Conservation (phyloP, 2,797 vertebrate genomes). For the Argyrosomus regius region DNA sequence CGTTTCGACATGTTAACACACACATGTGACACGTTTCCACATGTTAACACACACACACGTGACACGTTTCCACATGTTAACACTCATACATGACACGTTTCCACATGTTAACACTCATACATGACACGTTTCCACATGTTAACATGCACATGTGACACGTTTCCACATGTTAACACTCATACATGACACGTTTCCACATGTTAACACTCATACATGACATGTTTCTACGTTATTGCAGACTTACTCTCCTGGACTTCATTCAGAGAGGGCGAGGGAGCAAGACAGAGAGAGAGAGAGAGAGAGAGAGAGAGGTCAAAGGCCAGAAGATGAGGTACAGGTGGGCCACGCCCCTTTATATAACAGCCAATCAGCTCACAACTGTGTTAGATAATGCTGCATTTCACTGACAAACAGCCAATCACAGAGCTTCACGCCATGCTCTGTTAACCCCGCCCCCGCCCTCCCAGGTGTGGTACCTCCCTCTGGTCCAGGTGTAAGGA, state of each 20-base stretch:
- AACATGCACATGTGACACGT: too few species aligned
- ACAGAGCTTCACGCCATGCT: neutral
- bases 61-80: too few species aligned
- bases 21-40: too few species aligned
- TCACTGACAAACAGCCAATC: neutral
- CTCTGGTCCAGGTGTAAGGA: conserved; percentile 92
- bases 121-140: too few species aligned
- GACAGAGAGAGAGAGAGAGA: neutral
- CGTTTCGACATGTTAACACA: too few species aligned
- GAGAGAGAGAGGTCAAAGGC: conserved; percentile 21
- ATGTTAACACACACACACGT: too few species aligned
- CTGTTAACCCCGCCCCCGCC: neutral
- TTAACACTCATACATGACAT: too few species aligned
- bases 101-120: too few species aligned
- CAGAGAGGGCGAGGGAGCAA: neutral
- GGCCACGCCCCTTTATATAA: neutral
- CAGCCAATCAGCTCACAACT: neutral
- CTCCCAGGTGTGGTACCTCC: conserved; percentile 84
- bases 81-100: too few species aligned
- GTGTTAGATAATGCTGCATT: neutral
- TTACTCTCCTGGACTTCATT: conserved; percentile 40
- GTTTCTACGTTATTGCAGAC: neutral
- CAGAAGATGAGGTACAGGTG: neutral
- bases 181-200: too few species aligned
- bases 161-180: too few species aligned